phyloP scores from a whole-genome alignment of 2,113 vertebrate species.

The Pogonocichla stellata region DNA sequence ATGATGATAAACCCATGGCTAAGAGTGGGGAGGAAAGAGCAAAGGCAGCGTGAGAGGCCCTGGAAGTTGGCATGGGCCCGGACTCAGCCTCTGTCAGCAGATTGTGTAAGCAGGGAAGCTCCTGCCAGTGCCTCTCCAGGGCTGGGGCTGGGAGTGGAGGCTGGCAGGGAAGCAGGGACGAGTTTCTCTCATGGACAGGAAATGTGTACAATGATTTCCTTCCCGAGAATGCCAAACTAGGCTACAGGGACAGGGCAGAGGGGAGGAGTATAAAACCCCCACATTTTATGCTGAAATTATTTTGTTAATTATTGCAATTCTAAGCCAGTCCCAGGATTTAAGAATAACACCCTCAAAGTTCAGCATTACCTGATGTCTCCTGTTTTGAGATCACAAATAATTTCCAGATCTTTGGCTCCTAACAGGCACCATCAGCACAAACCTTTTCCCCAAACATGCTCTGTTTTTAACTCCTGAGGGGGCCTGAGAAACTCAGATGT shows the following conservation, averaged over 20 bases:
- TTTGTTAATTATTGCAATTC: neutral
- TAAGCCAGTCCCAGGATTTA: neutral
- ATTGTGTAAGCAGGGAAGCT: neutral
- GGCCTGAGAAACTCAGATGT: neutral
- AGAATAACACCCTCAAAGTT: neutral
- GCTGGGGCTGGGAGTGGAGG: neutral
- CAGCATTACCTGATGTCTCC: neutral
- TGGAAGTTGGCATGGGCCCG: neutral
- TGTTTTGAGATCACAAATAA: neutral
- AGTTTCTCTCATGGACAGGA: neutral
- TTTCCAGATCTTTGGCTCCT: constrained; percentile 1
- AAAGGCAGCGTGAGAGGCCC: neutral
- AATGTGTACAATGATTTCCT: neutral
- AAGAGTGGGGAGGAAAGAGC: neutral
- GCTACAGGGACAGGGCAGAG: neutral
- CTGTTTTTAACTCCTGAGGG: neutral
- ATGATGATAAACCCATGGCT: neutral
- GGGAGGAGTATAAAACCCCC: neutral
- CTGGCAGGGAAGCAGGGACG: neutral
- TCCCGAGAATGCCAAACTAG: neutral
- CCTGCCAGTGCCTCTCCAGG: neutral
- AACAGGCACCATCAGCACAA: neutral
- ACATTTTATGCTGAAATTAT: neutral
- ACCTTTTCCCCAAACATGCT: neutral
- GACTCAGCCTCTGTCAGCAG: neutral